Conservation (phyloP, 1,140 invertebrate species). For the Metaphire vulgaris region DNA sequence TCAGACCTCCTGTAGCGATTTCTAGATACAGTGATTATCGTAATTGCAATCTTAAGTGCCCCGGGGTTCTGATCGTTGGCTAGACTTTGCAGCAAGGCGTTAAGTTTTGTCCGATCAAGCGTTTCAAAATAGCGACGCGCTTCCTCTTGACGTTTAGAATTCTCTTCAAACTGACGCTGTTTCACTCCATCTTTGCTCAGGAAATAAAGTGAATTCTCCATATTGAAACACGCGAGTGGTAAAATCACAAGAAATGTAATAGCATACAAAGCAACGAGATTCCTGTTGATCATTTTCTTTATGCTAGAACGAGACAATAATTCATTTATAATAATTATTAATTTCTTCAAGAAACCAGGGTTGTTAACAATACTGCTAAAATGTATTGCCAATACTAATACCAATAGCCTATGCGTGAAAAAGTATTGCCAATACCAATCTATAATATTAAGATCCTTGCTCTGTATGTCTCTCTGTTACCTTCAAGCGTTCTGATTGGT, state of each 20-base stretch:
- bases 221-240: slow-evolving; percentile 26
- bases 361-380: no score
- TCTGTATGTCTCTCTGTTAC: no score
- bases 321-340: no score
- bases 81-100: neutral
- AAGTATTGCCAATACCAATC: no score
- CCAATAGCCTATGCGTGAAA: no score
- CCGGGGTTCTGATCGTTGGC: neutral
- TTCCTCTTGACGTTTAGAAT: slow-evolving; percentile 30
- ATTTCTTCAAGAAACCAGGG: no score
- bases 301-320: no score
- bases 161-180: slow-evolving; percentile 24
- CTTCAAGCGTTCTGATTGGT: no score
- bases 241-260: slow-evolving; percentile 33
- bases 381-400: no score
- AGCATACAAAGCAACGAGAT: slow-evolving; percentile 1
- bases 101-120: neutral
- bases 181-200: neutral
- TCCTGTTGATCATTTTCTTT: no score
- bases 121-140: neutral
- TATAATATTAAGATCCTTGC: no score
- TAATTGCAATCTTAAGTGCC: slow-evolving; percentile 33
- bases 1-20: slow-evolving; percentile 32
- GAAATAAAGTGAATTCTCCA: slow-evolving; percentile 1
- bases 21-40: slow-evolving; percentile 36